Conservation (phyloP, 2,113 vertebrate genomes). For the Tachysurus vachellii region DNA sequence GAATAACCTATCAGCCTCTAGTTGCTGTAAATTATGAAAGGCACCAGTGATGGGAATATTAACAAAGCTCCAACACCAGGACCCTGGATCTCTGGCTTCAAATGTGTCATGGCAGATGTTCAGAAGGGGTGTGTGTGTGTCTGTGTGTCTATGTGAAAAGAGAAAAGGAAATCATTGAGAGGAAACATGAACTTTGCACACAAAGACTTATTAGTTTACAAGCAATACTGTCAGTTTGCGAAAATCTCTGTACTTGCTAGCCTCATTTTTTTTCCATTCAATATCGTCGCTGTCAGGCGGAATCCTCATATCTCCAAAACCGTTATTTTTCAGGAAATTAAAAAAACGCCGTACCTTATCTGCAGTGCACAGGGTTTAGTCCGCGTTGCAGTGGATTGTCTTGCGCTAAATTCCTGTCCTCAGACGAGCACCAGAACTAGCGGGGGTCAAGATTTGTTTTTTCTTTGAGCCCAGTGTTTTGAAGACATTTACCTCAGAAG, state of each 20-base stretch:
- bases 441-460: too few species aligned
- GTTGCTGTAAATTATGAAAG: conserved; percentile 99
- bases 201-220: conserved; percentile 17
- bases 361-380: too few species aligned
- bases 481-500: too few species aligned
- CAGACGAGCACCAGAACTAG: too few species aligned
- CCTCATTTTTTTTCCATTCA: neutral
- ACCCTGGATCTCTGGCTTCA: conserved; percentile 75
- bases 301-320: too few species aligned
- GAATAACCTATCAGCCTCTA: conserved; percentile 99
- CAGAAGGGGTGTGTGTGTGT: conserved; percentile 55
- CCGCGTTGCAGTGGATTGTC: too few species aligned
- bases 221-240: neutral
- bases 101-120: conserved; percentile 80
- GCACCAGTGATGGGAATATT: conserved; percentile 91
- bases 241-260: neutral
- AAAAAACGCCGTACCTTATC: too few species aligned
- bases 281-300: too few species aligned
- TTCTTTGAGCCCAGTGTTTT: too few species aligned
- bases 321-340: too few species aligned
- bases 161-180: neutral
- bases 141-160: conserved; percentile 31
- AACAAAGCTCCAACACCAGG: conserved; percentile 83
- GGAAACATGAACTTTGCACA: conserved; percentile 11
- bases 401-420: too few species aligned